Conservation (phyloP, 2,113 vertebrate genomes). For the Stictonetta naevosa region DNA sequence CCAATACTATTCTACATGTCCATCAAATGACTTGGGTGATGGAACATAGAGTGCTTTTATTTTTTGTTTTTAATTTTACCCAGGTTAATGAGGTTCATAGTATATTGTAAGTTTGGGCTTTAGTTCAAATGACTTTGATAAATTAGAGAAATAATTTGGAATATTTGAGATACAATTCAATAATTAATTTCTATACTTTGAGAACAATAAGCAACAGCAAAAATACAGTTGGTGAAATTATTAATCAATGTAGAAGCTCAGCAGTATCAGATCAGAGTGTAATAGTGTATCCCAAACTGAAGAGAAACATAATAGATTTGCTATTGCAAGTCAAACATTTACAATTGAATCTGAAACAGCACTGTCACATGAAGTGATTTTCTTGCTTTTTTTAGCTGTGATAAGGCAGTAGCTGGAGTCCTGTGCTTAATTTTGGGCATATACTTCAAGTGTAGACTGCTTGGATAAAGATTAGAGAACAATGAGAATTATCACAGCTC, state of each 20-base stretch:
- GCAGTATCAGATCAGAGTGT: background rate
- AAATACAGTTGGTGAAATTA: background rate
- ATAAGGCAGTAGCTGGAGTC: background rate
- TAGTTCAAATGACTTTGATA: background rate
- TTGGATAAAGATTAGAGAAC: background rate
- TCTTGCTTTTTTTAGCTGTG: background rate
- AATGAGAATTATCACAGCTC: background rate
- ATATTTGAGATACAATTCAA: background rate
- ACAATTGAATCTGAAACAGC: background rate
- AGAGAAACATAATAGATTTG: background rate
- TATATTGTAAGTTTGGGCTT: background rate
- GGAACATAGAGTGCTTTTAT: background rate
- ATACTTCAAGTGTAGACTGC: background rate
- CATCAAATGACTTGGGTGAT: background rate
- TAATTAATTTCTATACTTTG: background rate
- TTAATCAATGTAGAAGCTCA: background rate
- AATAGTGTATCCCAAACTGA: background rate
- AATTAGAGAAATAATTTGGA: background rate
- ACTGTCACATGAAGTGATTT: background rate
- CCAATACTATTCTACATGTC: background rate
- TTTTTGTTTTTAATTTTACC: background rate
- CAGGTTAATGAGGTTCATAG: background rate
- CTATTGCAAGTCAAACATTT: background rate
- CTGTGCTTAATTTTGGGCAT: background rate
- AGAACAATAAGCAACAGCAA: background rate